A percentile compares a stretch with the other conserved stretches of the same genome.
phyloP scores from a whole-genome alignment of 2,113 vertebrate genomes.

The Synchiropus splendidus region DNA sequence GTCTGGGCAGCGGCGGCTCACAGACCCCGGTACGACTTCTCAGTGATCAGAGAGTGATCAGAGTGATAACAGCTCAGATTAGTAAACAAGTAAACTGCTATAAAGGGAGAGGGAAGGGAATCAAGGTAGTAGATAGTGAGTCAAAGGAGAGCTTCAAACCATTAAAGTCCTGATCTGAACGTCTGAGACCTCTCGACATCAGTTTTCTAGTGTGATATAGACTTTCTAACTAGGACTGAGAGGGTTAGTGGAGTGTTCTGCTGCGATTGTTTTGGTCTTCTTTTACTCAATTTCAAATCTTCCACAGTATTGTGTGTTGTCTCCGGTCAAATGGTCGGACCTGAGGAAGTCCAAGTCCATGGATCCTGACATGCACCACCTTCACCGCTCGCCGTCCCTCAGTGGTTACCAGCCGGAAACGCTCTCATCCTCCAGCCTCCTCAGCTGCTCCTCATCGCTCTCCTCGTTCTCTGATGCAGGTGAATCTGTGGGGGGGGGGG shows the following conservation, averaged over 20 bases:
- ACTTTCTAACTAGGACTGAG: too few species aligned
- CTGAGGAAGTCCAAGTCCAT: slow-evolving; percentile 75
- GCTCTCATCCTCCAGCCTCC: slow-evolving; percentile 59
- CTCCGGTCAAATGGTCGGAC: slow-evolving; percentile 84
- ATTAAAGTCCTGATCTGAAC: too few species aligned
- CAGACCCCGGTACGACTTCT: slow-evolving; percentile 19
- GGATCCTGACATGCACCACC: slow-evolving; percentile 69
- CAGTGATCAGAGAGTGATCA: neutral
- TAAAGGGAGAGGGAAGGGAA: too few species aligned
- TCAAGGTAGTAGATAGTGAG: too few species aligned
- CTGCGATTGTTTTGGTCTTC: too few species aligned
- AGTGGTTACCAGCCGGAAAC: slow-evolving; percentile 47
- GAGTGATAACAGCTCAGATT: too few species aligned
- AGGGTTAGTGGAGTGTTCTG: too few species aligned
- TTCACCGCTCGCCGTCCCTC: slow-evolving; percentile 65
- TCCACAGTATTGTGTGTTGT: slow-evolving; percentile 79
- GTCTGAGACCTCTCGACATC: too few species aligned
- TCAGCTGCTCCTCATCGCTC: slow-evolving; percentile 66
- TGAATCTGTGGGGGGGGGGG: neutral
- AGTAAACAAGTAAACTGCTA: too few species aligned
- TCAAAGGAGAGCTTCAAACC: too few species aligned
- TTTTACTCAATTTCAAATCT: neutral
- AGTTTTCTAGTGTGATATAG: too few species aligned
- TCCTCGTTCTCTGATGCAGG: slow-evolving; percentile 57
- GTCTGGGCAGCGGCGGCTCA: slow-evolving; percentile 38